A percentile compares a stretch with the other conserved stretches of the same genome.
These are phyloP conservation scores for Aphelocoma californica DNA, from an alignment of 2,797 vertebrate genomes.

Conservation along the genomic window DNA sequence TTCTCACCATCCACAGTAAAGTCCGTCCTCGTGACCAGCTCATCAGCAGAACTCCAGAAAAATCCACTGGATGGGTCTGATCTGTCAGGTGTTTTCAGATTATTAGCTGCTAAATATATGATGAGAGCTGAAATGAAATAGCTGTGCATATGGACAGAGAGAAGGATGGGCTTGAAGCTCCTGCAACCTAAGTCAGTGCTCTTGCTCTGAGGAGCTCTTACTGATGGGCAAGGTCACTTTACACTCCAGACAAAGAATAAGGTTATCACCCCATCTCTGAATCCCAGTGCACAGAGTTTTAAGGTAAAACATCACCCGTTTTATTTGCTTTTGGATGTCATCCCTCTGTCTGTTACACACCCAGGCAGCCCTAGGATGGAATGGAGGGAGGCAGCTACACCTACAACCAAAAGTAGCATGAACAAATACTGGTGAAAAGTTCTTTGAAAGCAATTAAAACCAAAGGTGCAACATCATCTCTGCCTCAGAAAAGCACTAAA, in stretches of 20 bases:
- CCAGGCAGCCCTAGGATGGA: neutral
- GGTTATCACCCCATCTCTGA: neutral
- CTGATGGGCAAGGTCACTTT: neutral
- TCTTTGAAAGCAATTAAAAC: neutral
- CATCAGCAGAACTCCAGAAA: neutral
- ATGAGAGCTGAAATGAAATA: neutral
- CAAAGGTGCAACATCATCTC: neutral
- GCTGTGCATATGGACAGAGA: neutral
- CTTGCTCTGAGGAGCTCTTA: neutral
- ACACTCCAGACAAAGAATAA: neutral
- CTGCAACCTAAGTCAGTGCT: neutral
- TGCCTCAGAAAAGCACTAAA: neutral
- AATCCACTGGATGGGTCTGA: neutral
- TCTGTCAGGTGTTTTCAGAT: neutral
- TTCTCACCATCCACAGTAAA: neutral
- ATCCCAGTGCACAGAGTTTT: neutral
- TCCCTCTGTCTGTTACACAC: neutral
- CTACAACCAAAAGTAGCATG: neutral
- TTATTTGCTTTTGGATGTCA: neutral
- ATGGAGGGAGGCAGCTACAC: neutral
- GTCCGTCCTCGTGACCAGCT: neutral
- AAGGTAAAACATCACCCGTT: neutral
- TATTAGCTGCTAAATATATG: neutral
- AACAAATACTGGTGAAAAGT: neutral
- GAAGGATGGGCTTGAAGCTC: neutral